A percentile compares a stretch with the other conserved stretches of the same genome.
These are phyloP conservation scores for Lasioglossum villosulum DNA, from an alignment of 2,888 invertebrate genomes.

Conservation along the genomic window DNA sequence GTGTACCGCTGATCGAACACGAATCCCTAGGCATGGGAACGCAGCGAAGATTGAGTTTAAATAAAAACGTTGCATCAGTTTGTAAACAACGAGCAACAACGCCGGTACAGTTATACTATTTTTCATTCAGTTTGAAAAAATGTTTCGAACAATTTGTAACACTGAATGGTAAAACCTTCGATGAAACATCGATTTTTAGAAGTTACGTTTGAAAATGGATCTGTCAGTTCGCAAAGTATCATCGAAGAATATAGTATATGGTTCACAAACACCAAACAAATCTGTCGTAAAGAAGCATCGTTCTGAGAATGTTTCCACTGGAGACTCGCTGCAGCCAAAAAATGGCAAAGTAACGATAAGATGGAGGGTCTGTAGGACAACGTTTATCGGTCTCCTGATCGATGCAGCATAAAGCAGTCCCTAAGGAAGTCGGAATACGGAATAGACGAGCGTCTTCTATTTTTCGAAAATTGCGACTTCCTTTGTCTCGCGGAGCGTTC, in stretches of 20 bases:
- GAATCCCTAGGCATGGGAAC: not conserved
- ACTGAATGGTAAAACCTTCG: not conserved
- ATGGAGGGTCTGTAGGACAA: not conserved
- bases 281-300: no score
- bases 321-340: not conserved
- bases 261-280: not conserved
- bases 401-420: not conserved
- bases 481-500: conserved; percentile 54
- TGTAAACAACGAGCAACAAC: not conserved
- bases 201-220: not conserved
- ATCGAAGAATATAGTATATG: no score
- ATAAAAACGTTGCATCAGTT: not conserved
- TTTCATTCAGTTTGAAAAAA: not conserved
- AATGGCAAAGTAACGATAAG: not conserved
- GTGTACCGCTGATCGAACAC: not conserved
- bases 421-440: not conserved
- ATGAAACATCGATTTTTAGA: not conserved
- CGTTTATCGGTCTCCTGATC: not conserved
- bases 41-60: not conserved
- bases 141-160: not conserved
- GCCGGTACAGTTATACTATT: not conserved
- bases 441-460: conserved; percentile 15
- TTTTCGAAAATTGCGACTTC: conserved; percentile 14
- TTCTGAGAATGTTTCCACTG: not conserved
- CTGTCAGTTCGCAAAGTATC: not conserved